Percentiles rank a stretch among this genome's conserved stretches.
Evolutionary conservation across 2,888 invertebrate genomes (phyloP).

Genomic region (Ctena decussata): DNA sequence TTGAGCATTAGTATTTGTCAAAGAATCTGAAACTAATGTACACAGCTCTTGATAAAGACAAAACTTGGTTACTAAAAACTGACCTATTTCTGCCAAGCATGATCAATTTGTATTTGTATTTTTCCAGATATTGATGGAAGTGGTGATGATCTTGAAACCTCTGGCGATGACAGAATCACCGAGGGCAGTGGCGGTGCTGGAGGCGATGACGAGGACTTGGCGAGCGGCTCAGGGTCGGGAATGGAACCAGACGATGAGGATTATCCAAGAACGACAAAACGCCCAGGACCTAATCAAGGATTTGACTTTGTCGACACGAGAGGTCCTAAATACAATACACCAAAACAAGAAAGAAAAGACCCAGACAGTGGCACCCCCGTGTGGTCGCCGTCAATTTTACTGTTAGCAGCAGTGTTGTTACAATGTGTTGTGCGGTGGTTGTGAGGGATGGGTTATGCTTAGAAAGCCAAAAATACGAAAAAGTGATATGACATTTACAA

Average conservation of each 20-base stretch:
- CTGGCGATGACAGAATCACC: slow-evolving; percentile 12
- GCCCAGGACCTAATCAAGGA: not conserved
- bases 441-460: not conserved
- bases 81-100: too few relatives aligned
- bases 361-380: not conserved
- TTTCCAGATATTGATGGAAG: slow-evolving; percentile 36
- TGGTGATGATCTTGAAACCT: slow-evolving; percentile 22
- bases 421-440: slow-evolving; percentile 90
- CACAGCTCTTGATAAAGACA: too few relatives aligned
- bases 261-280: not conserved
- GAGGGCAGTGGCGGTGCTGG: slow-evolving; percentile 24
- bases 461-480: slow-evolving; percentile 10
- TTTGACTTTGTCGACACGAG: not conserved
- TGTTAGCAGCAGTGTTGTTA: not conserved
- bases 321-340: not conserved
- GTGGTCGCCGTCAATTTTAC: not conserved
- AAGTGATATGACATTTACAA: not conserved
- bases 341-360: not conserved
- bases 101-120: too few relatives aligned
- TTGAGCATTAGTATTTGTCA: too few relatives aligned
- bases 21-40: too few relatives aligned
- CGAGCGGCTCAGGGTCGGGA: slow-evolving; percentile 74
- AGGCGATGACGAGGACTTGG: slow-evolving; percentile 27
- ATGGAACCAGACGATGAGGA: slow-evolving; percentile 56
- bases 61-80: too few relatives aligned